phyloP scores from a whole-genome alignment of 2,888 invertebrate species.

The Anodontia alba region DNA sequence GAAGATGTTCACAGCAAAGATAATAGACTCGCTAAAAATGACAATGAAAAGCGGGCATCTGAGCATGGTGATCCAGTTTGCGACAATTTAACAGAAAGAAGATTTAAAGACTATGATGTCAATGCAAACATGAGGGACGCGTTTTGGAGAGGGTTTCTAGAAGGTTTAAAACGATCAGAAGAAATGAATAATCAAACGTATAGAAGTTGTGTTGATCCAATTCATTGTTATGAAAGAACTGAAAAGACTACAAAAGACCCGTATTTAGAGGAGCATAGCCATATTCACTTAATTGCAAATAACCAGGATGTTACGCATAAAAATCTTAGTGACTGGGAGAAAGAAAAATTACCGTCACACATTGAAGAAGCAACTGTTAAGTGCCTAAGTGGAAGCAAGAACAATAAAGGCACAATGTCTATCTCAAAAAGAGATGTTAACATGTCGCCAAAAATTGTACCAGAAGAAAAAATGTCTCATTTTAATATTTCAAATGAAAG shows the following conservation, averaged over 20 bases:
- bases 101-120: not conserved
- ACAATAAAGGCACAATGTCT: no score
- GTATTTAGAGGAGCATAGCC: not conserved
- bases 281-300: slow-evolving; percentile 27
- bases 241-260: slow-evolving; percentile 12
- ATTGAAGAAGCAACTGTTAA: not conserved
- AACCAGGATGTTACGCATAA: slow-evolving; percentile 48
- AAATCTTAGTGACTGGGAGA: slow-evolving; percentile 45
- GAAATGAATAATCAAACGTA: not conserved
- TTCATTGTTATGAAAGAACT: not conserved
- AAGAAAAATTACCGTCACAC: not conserved
- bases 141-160: slow-evolving; percentile 39
- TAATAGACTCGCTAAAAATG: not conserved
- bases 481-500: not conserved
- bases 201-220: not conserved
- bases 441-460: not conserved
- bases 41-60: no score
- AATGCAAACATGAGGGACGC: slow-evolving; percentile 13
- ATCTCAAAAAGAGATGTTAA: no score
- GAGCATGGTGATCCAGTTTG: not conserved
- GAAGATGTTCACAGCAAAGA: not conserved
- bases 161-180: slow-evolving; percentile 17
- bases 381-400: no score
- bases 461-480: no score
- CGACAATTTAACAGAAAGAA: not conserved